These are phyloP conservation scores for Hydrotaea cyrtoneurina DNA, from an alignment of 2,888 invertebrate genomes.

Conservation along the genomic window DNA sequence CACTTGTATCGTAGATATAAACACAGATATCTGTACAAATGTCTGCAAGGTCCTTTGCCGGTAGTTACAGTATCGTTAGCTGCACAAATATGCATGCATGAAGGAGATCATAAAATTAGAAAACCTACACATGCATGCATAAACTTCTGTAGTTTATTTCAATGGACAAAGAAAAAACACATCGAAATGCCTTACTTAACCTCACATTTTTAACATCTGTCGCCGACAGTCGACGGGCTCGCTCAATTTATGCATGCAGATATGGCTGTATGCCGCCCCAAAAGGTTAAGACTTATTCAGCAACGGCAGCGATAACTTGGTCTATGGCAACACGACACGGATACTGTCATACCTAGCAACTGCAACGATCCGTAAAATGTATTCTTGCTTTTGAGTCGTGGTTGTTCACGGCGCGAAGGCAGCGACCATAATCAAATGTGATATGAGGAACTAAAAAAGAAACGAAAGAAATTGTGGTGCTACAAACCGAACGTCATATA, in stretches of 20 bases:
- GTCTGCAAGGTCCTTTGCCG: too few relatives aligned
- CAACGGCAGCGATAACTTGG: background rate
- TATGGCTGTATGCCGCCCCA: background rate
- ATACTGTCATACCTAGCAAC: background rate
- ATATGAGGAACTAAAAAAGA: background rate
- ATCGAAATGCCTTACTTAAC: conserved; percentile 42
- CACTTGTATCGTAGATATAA: too few relatives aligned
- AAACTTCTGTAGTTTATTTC: conserved; percentile 62
- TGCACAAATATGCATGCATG: background rate
- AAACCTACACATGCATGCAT: conserved; percentile 48
- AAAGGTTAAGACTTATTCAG: background rate
- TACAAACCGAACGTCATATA: background rate
- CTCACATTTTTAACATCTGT: conserved; percentile 64
- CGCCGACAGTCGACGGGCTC: conserved; percentile 13
- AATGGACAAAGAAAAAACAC: conserved; percentile 24
- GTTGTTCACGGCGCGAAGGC: conserved; percentile 18
- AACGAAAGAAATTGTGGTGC: background rate
- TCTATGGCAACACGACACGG: background rate
- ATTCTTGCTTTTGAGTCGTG: conserved; percentile 48
- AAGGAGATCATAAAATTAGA: too few relatives aligned
- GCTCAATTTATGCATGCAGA: background rate
- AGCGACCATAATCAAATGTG: background rate
- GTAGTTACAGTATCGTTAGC: too few relatives aligned
- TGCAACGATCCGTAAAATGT: conserved; percentile 24
- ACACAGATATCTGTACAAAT: too few relatives aligned